A percentile compares a stretch with the other conserved stretches of the same genome.
Conservation (phyloP, 2,888 invertebrate genomes). For the Brassicogethes aeneus region DNA sequence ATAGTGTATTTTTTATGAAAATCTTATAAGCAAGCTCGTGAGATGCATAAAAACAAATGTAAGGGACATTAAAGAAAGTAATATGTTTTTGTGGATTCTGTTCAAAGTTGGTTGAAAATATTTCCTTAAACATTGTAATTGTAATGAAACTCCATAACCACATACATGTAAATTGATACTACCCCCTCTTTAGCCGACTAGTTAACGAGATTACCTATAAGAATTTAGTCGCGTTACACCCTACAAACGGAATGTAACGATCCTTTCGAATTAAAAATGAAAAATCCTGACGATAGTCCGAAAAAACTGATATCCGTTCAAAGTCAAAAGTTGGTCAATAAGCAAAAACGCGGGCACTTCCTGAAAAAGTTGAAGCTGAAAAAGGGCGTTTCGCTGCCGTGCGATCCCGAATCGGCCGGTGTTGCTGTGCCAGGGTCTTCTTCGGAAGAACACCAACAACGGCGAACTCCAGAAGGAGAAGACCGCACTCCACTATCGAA, state of each 20-base stretch:
- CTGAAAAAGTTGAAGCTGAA: constrained; percentile 29
- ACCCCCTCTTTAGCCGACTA: background rate
- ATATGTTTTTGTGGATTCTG: too few species aligned
- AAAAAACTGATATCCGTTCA: background rate
- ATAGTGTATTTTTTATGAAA: too few species aligned
- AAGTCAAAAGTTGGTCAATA: background rate
- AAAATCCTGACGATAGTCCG: background rate
- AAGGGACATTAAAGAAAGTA: too few species aligned
- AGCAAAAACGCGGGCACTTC: constrained; percentile 23
- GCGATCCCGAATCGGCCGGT: constrained; percentile 10
- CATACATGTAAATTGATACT: too few species aligned
- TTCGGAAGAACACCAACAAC: constrained; percentile 18
- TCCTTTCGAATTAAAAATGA: background rate
- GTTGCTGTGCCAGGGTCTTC: constrained; percentile 20
- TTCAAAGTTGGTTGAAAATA: too few species aligned
- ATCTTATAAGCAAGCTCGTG: too few species aligned
- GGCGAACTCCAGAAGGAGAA: constrained; percentile 29
- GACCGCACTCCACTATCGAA: constrained; percentile 23
- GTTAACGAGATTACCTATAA: background rate
- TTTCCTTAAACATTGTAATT: too few species aligned
- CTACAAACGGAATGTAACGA: background rate
- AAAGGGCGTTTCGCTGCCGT: constrained; percentile 8
- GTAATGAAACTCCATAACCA: too few species aligned
- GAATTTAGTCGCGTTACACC: background rate
- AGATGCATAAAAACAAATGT: too few species aligned